Evolutionary conservation across 2,888 invertebrate genomes (phyloP).

Genomic region (Nymphalis c-album): DNA sequence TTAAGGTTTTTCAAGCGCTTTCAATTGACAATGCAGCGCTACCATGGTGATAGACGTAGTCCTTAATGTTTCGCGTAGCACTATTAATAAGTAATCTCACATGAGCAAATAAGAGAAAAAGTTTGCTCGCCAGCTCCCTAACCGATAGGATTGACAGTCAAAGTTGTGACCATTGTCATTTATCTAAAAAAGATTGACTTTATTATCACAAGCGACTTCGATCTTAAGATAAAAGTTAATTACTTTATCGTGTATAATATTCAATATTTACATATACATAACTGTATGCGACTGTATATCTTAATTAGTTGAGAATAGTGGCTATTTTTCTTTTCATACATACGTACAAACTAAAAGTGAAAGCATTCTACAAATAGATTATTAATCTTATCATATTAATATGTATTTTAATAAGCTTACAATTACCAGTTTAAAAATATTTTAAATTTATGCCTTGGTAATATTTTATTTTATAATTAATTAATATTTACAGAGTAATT

Average conservation of each 20-base stretch:
- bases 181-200: constrained; percentile 5
- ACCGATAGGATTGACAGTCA: background rate
- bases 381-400: constrained; percentile 1
- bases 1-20: too few relatives aligned
- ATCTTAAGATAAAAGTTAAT: constrained; percentile 41
- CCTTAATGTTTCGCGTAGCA: too few relatives aligned
- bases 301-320: background rate
- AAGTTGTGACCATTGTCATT: background rate
- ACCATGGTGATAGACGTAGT: too few relatives aligned
- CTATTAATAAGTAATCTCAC: too few relatives aligned
- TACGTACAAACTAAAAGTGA: background rate
- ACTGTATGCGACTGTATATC: background rate
- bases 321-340: background rate
- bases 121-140: too few relatives aligned
- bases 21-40: too few relatives aligned
- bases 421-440: background rate
- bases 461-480: background rate
- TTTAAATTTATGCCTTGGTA: background rate
- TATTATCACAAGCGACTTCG: constrained; percentile 31
- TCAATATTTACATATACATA: constrained; percentile 3
- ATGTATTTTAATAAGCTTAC: constrained; percentile 1
- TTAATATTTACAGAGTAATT: background rate
- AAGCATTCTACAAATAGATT: constrained; percentile 3
- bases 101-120: too few relatives aligned
- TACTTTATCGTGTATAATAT: constrained; percentile 30